phyloP scores from a whole-genome alignment of 2,797 vertebrate genomes.

The Rhabdomys pumilio region DNA sequence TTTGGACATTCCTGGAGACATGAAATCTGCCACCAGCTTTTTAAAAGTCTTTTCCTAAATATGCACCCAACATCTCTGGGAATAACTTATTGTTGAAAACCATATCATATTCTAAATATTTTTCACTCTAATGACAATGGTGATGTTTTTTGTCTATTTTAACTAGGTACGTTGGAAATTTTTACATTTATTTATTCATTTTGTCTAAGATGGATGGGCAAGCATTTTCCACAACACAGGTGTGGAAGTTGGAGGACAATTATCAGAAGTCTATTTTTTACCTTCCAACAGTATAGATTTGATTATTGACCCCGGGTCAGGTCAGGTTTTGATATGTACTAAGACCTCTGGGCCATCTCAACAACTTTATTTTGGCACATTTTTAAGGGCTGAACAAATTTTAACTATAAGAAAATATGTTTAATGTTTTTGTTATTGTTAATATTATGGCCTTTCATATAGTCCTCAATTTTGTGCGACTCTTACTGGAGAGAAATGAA shows the following conservation, averaged over 20 bases:
- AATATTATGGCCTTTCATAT: background rate
- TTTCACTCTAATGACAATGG: background rate
- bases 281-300: background rate
- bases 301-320: background rate
- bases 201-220: background rate
- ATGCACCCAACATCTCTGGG: too few relatives aligned
- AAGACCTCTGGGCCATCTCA: background rate
- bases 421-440: background rate
- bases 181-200: background rate
- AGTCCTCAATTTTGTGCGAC: background rate
- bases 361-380: too few relatives aligned
- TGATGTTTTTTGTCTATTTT: background rate
- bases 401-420: background rate
- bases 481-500: background rate
- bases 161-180: background rate
- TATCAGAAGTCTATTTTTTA: background rate
- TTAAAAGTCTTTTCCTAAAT: background rate
- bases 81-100: background rate
- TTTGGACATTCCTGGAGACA: too few relatives aligned
- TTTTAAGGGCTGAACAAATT: background rate
- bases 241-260: background rate
- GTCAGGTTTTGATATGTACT: background rate
- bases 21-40: background rate
- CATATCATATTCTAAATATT: background rate
- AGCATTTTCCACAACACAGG: background rate